phyloP scores from a whole-genome alignment of 2,888 invertebrate genomes.

The Notodonta dromedarius region DNA sequence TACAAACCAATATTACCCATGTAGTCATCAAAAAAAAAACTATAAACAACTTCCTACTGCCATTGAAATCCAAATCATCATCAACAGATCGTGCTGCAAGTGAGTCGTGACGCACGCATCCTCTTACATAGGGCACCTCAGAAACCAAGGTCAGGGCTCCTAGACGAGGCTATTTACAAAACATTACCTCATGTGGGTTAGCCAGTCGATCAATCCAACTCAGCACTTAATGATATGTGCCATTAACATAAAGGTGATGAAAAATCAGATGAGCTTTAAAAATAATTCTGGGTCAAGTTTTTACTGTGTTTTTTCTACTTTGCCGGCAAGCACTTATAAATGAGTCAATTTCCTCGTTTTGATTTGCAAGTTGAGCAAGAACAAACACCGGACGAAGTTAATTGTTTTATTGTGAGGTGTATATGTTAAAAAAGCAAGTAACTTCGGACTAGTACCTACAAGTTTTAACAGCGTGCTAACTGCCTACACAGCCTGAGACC shows the following conservation, averaged over 20 bases:
- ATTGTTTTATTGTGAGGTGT: neutral
- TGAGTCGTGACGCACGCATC: slow-evolving; percentile 49
- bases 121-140: slow-evolving; percentile 26
- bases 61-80: slow-evolving; percentile 22
- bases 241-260: neutral
- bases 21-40: slow-evolving; percentile 6
- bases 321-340: neutral
- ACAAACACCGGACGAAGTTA: neutral
- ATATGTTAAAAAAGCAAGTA: neutral
- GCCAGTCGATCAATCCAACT: neutral
- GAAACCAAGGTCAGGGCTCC: slow-evolving; percentile 51
- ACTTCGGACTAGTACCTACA: neutral
- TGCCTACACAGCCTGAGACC: too few relatives aligned
- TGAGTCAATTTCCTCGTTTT: neutral
- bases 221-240: neutral
- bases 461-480: neutral
- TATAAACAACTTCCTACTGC: slow-evolving; percentile 28
- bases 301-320: neutral
- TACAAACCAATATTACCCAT: neutral
- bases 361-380: neutral
- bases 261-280: neutral
- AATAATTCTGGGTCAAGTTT: neutral
- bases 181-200: slow-evolving; percentile 36
- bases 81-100: slow-evolving; percentile 43
- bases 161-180: slow-evolving; percentile 41